A percentile compares a stretch with the other conserved stretches of the same genome.
Conservation (phyloP, 1,140 invertebrate genomes). For the Ylistrum balloti region DNA sequence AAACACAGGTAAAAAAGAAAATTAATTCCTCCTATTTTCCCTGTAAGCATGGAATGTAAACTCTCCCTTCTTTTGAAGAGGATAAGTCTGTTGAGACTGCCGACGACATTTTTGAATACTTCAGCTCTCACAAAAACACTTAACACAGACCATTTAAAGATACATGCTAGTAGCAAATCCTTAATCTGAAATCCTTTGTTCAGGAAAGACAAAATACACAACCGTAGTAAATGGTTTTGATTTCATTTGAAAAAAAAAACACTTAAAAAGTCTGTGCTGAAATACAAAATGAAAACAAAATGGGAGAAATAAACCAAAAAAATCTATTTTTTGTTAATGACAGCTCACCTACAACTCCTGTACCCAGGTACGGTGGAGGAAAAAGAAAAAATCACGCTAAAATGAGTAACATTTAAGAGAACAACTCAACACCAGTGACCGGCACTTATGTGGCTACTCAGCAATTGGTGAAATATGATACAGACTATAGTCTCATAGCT, state of each 20-base stretch:
- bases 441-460: not conserved
- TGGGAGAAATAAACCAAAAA: not conserved
- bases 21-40: not conserved
- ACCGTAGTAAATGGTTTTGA: not conserved
- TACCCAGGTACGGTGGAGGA: slow-evolving; percentile 19
- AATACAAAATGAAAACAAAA: not conserved
- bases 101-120: not conserved
- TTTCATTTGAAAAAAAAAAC: not conserved
- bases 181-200: not conserved
- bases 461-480: not conserved
- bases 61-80: not conserved
- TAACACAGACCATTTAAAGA: slow-evolving; percentile 3
- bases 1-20: not conserved
- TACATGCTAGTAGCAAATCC: not conserved
- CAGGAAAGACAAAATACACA: slow-evolving; percentile 5
- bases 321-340: not conserved
- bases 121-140: slow-evolving; percentile 19
- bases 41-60: too few species aligned
- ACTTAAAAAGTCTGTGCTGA: slow-evolving; percentile 22
- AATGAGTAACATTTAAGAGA: not conserved
- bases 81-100: not conserved
- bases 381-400: slow-evolving; percentile 32
- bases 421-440: not conserved
- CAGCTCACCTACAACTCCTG: slow-evolving; percentile 6
- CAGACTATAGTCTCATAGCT: slow-evolving; percentile 3